Conservation (phyloP, 37 sponge, comb jelly and placozoan genomes). For the Ianthella basta region DNA sequence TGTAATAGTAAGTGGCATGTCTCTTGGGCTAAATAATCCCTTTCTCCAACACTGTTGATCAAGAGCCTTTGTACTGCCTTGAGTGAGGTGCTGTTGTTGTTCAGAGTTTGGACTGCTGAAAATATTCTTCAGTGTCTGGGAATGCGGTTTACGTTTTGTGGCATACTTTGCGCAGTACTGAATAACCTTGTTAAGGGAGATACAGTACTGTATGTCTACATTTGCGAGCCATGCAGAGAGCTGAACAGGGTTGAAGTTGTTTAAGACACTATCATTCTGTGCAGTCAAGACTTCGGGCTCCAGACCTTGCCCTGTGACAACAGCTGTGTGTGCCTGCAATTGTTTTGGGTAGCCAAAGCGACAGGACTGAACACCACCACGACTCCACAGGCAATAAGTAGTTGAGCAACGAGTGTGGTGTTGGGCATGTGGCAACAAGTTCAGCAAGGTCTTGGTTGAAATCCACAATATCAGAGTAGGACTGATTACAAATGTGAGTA, state of each 20-base stretch:
- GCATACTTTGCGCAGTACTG: constrained; percentile 52
- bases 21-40: constrained; percentile 48
- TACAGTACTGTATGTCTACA: constrained; percentile 65
- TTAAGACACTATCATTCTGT: constrained; percentile 45
- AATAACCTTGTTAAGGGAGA: constrained; percentile 39
- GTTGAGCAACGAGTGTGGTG: constrained; percentile 54
- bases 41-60: constrained; percentile 45
- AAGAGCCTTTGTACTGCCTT: constrained; percentile 41
- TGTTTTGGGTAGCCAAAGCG: constrained; percentile 66
- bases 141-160: constrained; percentile 54
- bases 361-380: constrained; percentile 43
- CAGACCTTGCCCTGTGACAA: background rate
- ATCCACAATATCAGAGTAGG: constrained; percentile 25
- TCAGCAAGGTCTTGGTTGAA: constrained; percentile 46
- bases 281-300: constrained; percentile 32
- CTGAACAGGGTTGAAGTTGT: constrained; percentile 62
- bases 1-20: constrained; percentile 56
- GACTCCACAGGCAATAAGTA: constrained; percentile 56
- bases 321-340: constrained; percentile 30
- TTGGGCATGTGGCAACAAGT: constrained; percentile 71
- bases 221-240: constrained; percentile 61
- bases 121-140: constrained; percentile 36
- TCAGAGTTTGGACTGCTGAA: constrained; percentile 8
- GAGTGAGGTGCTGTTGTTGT: constrained; percentile 32
- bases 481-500: constrained; percentile 11